Evolutionary conservation across 2,113 vertebrate species (phyloP).

Genomic region (Bufo gargarizans): DNA sequence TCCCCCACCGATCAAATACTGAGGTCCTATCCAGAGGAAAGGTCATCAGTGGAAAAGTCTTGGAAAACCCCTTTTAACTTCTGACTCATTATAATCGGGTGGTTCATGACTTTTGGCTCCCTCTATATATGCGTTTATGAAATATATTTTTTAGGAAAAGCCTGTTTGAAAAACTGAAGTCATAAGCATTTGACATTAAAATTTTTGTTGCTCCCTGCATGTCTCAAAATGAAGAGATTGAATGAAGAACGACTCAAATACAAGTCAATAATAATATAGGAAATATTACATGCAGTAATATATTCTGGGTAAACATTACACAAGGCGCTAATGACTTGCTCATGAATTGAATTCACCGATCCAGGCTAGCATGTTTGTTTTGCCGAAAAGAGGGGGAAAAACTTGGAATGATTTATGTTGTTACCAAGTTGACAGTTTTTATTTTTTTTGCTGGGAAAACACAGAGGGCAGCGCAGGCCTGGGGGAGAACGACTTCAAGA

Average conservation of each 20-base stretch:
- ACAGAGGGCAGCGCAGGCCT: constrained; percentile 36
- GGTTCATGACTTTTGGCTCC: too few species aligned
- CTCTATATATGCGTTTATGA: too few species aligned
- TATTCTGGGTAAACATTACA: neutral
- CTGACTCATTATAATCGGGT: too few species aligned
- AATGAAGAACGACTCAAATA: neutral
- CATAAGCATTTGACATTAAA: neutral
- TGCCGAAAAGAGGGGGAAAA: neutral
- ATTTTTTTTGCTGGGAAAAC: constrained; percentile 27
- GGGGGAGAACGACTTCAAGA: constrained; percentile 34
- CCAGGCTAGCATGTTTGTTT: neutral
- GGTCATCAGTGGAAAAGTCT: too few species aligned
- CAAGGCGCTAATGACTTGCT: constrained; percentile 10
- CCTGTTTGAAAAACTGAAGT: too few species aligned
- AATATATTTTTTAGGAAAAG: too few species aligned
- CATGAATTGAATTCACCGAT: neutral
- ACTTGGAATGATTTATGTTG: constrained; percentile 29
- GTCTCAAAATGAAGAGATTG: neutral
- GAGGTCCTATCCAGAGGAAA: too few species aligned
- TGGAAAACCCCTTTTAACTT: too few species aligned
- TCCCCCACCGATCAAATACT: too few species aligned
- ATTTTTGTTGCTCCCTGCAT: neutral
- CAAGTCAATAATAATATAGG: neutral
- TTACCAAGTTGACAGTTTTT: constrained; percentile 26
- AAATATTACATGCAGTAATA: too few species aligned